Percentiles rank a stretch among this genome's conserved stretches.
phyloP scores from a whole-genome alignment of 2,113 vertebrate species.

The Pseudolaguvia tuberculata region DNA sequence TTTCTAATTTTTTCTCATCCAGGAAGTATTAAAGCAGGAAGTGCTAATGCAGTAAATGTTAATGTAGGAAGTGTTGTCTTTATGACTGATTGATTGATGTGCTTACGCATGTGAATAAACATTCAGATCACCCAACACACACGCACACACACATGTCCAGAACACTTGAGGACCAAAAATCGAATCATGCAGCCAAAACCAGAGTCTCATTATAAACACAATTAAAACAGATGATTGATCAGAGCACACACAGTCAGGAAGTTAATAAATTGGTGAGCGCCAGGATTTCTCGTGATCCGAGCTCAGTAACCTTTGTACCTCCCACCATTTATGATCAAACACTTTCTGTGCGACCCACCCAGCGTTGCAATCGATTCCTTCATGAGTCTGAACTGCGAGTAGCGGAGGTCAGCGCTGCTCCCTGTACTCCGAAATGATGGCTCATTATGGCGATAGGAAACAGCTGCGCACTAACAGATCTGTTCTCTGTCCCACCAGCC shows the following conservation, averaged over 20 bases:
- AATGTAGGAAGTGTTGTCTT: background rate
- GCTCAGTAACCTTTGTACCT: background rate
- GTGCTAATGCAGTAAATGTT: no score
- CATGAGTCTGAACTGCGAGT: background rate
- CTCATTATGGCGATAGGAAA: slow-evolving; percentile 57
- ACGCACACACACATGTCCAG: background rate
- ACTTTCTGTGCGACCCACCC: slow-evolving; percentile 19
- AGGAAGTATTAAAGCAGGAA: no score
- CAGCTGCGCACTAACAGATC: slow-evolving; percentile 50
- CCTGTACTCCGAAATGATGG: slow-evolving; percentile 46
- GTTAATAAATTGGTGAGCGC: slow-evolving; percentile 34
- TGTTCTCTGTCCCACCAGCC: slow-evolving; percentile 37
- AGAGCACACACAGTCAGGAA: background rate
- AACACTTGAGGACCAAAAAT: background rate
- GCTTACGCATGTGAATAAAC: background rate
- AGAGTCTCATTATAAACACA: slow-evolving; percentile 6
- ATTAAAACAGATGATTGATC: background rate
- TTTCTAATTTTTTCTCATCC: slow-evolving; percentile 35
- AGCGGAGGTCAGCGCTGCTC: slow-evolving; percentile 35
- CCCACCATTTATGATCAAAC: slow-evolving; percentile 29
- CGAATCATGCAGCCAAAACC: background rate
- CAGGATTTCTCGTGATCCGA: background rate
- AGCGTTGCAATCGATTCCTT: slow-evolving; percentile 28
- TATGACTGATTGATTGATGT: background rate
- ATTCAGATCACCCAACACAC: slow-evolving; percentile 1